Conservation (phyloP, 1,140 invertebrate species). For the Macrobrachium rosenbergii region DNA sequence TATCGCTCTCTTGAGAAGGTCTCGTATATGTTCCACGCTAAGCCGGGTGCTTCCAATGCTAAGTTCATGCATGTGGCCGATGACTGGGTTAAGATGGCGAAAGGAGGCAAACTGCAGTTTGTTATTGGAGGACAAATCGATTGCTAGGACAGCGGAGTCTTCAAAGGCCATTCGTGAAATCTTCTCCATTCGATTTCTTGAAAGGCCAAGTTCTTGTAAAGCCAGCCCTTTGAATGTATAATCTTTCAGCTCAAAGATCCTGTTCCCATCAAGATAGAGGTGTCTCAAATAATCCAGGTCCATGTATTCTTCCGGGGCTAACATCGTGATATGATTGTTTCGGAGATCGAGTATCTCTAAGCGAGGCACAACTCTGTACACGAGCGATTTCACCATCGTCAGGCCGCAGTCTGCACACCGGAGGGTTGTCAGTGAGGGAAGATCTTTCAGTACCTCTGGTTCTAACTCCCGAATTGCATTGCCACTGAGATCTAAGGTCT, state of each 20-base stretch:
- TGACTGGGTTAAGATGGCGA: constrained; percentile 58
- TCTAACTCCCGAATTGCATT: constrained; percentile 81
- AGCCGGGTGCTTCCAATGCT: constrained; percentile 83
- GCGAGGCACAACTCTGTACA: constrained; percentile 69
- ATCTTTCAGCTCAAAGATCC: constrained; percentile 62
- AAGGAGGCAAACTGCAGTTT: constrained; percentile 56
- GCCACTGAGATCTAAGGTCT: constrained; percentile 79
- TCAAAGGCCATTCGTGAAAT: constrained; percentile 62
- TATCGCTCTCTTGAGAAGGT: constrained; percentile 55
- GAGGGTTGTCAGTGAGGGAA: constrained; percentile 76
- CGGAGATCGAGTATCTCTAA: constrained; percentile 81
- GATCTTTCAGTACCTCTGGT: constrained; percentile 83
- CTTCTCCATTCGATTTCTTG: constrained; percentile 60
- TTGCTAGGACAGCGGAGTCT: constrained; percentile 55
- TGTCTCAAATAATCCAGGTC: constrained; percentile 54
- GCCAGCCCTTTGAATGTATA: constrained; percentile 59
- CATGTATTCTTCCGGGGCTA: constrained; percentile 70
- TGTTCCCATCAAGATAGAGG: constrained; percentile 60
- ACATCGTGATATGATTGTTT: constrained; percentile 81
- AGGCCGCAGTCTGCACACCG: constrained; percentile 80
- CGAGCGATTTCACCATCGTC: constrained; percentile 80
- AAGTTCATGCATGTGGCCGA: constrained; percentile 72
- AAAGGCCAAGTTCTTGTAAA: constrained; percentile 55
- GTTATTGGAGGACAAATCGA: constrained; percentile 57
- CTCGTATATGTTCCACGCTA: constrained; percentile 69